Percentiles rank a stretch among this genome's conserved stretches.
Conservation (phyloP, 2,113 vertebrate species). For the Indicator maculatus region DNA sequence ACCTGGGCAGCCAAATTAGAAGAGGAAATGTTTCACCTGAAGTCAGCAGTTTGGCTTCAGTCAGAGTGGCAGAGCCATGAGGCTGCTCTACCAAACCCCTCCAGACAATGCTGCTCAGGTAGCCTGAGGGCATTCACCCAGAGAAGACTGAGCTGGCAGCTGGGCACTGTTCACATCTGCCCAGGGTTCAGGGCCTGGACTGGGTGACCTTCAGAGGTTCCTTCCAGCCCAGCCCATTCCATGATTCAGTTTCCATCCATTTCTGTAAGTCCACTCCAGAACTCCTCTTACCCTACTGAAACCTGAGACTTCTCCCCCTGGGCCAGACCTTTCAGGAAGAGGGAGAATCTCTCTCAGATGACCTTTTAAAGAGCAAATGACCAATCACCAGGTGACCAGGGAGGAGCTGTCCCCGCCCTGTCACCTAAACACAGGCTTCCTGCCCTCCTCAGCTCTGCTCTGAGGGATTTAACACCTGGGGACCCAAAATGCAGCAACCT, state of each 20-base stretch:
- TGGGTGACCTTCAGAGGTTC: too few species aligned
- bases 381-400: not conserved
- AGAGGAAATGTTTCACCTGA: too few species aligned
- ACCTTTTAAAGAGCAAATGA: not conserved
- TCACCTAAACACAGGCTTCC: not conserved
- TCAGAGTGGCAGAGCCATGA: not conserved
- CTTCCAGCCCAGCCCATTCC: too few species aligned
- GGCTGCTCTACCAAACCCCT: not conserved
- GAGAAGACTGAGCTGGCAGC: not conserved
- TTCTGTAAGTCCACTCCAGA: not conserved
- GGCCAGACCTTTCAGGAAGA: not conserved
- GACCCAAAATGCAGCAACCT: not conserved
- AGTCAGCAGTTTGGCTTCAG: not conserved
- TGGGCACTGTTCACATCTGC: accelerated
- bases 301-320: not conserved
- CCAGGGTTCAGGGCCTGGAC: accelerated
- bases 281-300: accelerated
- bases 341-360: not conserved
- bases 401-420: not conserved
- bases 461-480: accelerated
- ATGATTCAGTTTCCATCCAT: too few species aligned
- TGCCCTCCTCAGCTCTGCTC: not conserved
- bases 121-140: not conserved
- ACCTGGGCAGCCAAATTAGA: not conserved
- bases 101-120: not conserved